Evolutionary conservation across 2,888 invertebrate species (phyloP), one percentile per base, ranked within the genome.

Genomic region (Platycnemis pennipes): DNA sequence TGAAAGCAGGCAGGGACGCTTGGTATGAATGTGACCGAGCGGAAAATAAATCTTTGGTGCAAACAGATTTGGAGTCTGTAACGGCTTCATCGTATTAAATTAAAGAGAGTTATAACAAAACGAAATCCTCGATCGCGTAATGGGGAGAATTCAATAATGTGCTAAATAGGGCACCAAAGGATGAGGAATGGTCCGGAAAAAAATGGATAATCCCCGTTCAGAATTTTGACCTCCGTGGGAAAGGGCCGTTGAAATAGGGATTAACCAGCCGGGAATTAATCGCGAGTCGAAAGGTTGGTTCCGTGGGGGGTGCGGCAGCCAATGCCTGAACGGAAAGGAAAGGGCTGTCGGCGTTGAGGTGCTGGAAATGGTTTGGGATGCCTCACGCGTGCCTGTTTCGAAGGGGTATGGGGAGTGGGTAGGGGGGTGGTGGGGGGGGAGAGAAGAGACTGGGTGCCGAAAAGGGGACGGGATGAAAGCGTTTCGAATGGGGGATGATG

Each of bases 261-360:
- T 77, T 77, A 77, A 77, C 77, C 11, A 37, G 77, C 37, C 37
- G 8, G 37, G 37, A 77, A 77, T 77, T 77, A 77, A 77, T 31
- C 77, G 77, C 77, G 77, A 77, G 77, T 77, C 77, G 77, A 77
- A 77, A 37, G 77, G 77, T 77, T 77, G 77, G 8, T 11, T 13
- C 77, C 37, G 37, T 77, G 77, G 37, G 77, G n/a, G 77, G 77
- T 16, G 77, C 8, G 37, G 31, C 16, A n/a, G 37, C 22, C 77
- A 37, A 11, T 13, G 11, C 31, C 16, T 63, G 63, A 3, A n/a
- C 8, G 77, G 77, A 13, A 37, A 26, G 63, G 63, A 1, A 26
- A 8, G 11, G 37, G 77, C 31, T 37, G 77, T n/a, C 2, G 77
- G 37, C 2, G 77, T 13, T 13, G 77, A 37, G 31, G 77, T 37